Base-by-base conservation (phyloP, 2,888 invertebrate genomes). In the Lamellibrachia columna region DNA sequence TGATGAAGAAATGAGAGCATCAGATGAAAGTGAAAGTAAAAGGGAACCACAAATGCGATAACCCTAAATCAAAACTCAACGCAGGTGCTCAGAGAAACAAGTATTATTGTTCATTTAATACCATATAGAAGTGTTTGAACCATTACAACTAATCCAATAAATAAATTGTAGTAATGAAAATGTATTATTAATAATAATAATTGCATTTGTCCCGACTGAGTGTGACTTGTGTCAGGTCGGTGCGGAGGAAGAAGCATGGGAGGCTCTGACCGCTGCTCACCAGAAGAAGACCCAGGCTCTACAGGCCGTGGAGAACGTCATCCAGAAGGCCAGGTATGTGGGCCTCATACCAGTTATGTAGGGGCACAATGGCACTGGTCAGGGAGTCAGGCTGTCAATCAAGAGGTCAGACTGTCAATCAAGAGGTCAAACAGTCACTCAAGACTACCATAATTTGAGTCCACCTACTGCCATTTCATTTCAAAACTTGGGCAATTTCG, bases 181-280 rank as follows among this genome's bases (percentile, higher is more conserved):
- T 6, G 1, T 22, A 22, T 90, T 90, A 90, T 22, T 22, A 15
- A 15, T 15, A 15, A 90, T 22, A 90, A 90, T 90, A 90, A 22
- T 90, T 90, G n/a, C 15, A n/a, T 15, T 90, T 90, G 8, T 91
- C 28, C 40, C 40, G 40, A 40, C 40, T 40, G 40, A 40, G 40
- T 40, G 40, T 40, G 40, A 22, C n/a, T 11, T 93, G 28, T 52
- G 58, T 75, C 53, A 92, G 91, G 92, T 52, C 40, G 93, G 94
- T n/a, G 93, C 95, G 90, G 95, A 95, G 93, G 95, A 95, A 53
- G 93, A 93, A 9, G 95, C 96, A 94, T 96, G 96, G 96, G 94
- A 95, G 92, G 95, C 94, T 52, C 96, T 95, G 90, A 93, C 95
- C 40, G 93, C 94, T 90, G 95, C 95, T 1, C 95, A 94, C 93